Evolutionary conservation across 2,113 vertebrate genomes (phyloP).

Genomic region (Ammodytes dubius): DNA sequence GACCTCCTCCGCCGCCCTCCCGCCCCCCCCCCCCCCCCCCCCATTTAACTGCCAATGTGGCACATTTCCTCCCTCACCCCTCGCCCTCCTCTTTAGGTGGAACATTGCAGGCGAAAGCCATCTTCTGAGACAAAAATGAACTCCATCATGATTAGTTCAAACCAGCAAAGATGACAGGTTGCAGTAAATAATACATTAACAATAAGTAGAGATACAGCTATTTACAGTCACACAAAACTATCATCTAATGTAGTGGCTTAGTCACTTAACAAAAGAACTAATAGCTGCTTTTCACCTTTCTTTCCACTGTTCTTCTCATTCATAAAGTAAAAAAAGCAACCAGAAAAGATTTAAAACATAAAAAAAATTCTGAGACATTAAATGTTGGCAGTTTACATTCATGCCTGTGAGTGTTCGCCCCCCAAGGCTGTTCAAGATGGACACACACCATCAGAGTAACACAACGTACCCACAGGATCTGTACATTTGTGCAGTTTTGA

Average conservation of each 20-base stretch:
- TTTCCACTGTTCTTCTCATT: slow-evolving; percentile 24
- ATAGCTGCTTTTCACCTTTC: slow-evolving; percentile 43
- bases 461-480: slow-evolving; percentile 59
- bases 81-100: slow-evolving; percentile 71
- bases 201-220: slow-evolving; percentile 63
- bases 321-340: slow-evolving; percentile 51
- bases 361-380: slow-evolving; percentile 43
- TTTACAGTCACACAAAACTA: slow-evolving; percentile 74
- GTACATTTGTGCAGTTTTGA: slow-evolving; percentile 73
- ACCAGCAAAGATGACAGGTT: slow-evolving; percentile 63
- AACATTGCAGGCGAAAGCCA: slow-evolving; percentile 79
- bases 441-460: slow-evolving; percentile 55
- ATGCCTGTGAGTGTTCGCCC: slow-evolving; percentile 56
- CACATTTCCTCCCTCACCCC: slow-evolving; percentile 75
- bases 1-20: slow-evolving; percentile 43
- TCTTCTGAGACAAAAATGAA: slow-evolving; percentile 75
- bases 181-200: slow-evolving; percentile 65
- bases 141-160: slow-evolving; percentile 54
- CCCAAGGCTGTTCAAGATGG: slow-evolving; percentile 48
- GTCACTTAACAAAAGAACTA: slow-evolving; percentile 53
- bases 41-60: slow-evolving; percentile 65
- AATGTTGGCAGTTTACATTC: slow-evolving; percentile 77
- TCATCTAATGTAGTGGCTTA: slow-evolving; percentile 60
- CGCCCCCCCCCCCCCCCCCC: slow-evolving; percentile 7
- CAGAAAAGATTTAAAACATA: slow-evolving; percentile 49